Conservation (phyloP, 1,140 invertebrate species). For the Nasonia vitripennis region DNA sequence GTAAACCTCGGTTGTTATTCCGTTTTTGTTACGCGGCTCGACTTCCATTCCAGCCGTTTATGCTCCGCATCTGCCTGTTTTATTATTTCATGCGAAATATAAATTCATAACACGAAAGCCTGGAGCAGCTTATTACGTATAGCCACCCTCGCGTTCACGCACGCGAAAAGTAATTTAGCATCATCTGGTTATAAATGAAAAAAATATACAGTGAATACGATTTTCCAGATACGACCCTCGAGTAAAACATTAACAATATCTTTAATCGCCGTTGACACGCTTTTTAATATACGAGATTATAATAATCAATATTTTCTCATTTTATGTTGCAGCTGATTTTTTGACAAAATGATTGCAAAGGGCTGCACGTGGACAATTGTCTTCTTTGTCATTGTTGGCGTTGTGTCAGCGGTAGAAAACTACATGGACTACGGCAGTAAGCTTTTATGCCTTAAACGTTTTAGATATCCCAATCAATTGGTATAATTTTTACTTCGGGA, state of each 20-base stretch:
- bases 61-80: neutral
- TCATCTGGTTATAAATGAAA: neutral
- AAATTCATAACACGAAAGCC: neutral
- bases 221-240: no score
- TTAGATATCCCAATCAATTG: no score
- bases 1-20: no score
- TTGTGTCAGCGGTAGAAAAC: conserved; percentile 57
- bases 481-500: no score
- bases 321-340: conserved; percentile 51
- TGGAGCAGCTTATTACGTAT: neutral
- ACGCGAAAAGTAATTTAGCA: neutral
- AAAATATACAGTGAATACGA: no score
- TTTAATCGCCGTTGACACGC: no score
- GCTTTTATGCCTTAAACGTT: conserved; percentile 11
- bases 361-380: conserved; percentile 40
- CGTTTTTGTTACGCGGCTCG: no score
- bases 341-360: conserved; percentile 53
- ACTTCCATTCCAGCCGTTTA: no score
- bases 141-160: neutral
- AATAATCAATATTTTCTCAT: neutral
- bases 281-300: neutral
- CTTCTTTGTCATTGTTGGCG: conserved; percentile 53
- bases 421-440: conserved; percentile 65
- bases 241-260: no score
- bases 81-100: neutral